Evolutionary conservation across 2,797 vertebrate species (phyloP).

Genomic region (Myioborus melanocephalus): DNA sequence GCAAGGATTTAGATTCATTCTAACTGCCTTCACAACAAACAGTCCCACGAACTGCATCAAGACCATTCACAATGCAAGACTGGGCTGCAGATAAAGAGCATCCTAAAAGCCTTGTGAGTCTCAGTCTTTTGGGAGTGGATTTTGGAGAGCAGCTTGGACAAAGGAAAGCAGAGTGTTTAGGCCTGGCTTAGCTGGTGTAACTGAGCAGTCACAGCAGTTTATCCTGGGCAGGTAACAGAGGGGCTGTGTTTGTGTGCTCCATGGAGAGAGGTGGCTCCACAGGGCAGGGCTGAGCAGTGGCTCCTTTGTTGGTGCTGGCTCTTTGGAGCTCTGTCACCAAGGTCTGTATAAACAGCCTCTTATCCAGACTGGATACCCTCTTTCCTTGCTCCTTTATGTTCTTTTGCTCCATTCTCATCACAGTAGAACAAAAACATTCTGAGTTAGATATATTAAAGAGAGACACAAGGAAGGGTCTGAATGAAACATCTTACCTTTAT

Average conservation of each 20-base stretch:
- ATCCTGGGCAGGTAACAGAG: not conserved
- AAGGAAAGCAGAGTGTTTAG: not conserved
- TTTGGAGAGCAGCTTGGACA: not conserved
- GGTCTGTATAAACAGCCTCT: not conserved
- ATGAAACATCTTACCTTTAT: not conserved
- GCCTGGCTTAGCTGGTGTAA: not conserved
- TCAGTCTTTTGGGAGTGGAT: not conserved
- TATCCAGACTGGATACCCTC: not conserved
- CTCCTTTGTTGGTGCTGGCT: not conserved
- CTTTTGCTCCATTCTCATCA: not conserved
- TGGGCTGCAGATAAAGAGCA: not conserved
- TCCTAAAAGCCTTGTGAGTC: not conserved
- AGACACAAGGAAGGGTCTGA: not conserved
- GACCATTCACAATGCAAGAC: not conserved
- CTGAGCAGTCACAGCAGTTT: not conserved
- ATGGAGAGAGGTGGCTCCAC: not conserved
- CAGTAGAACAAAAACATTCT: not conserved
- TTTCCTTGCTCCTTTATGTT: not conserved
- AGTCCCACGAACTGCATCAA: not conserved
- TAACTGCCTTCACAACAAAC: not conserved
- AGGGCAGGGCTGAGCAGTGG: not conserved
- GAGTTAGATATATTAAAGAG: not conserved
- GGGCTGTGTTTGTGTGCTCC: not conserved
- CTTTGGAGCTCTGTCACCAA: not conserved
- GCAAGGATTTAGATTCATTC: not conserved